Evolutionary conservation across 2,797 vertebrate genomes (phyloP).

Genomic region (Melopsittacus undulatus): DNA sequence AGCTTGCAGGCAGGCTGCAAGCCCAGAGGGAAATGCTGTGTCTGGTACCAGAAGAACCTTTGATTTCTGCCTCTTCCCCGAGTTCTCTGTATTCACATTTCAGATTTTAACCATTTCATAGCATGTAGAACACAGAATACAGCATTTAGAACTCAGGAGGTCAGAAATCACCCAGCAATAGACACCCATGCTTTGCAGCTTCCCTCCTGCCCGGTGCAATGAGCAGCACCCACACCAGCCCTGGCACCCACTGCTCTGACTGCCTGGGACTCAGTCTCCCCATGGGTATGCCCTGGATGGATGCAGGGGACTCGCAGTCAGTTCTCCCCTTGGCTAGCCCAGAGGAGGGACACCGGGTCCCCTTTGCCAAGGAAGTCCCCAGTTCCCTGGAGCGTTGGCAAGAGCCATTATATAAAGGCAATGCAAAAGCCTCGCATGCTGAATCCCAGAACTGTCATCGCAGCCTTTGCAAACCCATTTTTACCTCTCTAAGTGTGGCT

Average conservation of each 20-base stretch:
- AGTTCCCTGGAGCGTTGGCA: accelerated
- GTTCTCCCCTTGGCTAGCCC: neutral
- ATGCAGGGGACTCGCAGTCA: accelerated
- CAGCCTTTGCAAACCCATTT: constrained; percentile 56
- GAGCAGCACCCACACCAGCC: accelerated
- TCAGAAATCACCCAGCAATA: accelerated
- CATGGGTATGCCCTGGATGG: accelerated
- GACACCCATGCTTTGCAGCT: accelerated
- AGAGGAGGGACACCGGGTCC: neutral
- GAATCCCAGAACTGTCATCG: constrained; percentile 53
- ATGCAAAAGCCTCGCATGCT: neutral
- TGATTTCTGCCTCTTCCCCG: neutral
- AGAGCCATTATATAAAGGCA: neutral
- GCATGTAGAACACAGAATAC: neutral
- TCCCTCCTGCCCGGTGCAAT: accelerated
- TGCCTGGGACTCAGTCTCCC: neutral
- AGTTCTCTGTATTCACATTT: neutral
- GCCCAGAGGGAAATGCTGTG: neutral
- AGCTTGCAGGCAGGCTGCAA: constrained; percentile 6
- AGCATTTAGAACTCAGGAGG: neutral
- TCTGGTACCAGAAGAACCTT: neutral
- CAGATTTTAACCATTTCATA: neutral
- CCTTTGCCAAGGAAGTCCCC: neutral
- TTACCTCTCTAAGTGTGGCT: constrained; percentile 40
- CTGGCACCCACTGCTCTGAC: accelerated